phyloP scores from a whole-genome alignment of 2,888 invertebrate species.

The Unio pictorum region DNA sequence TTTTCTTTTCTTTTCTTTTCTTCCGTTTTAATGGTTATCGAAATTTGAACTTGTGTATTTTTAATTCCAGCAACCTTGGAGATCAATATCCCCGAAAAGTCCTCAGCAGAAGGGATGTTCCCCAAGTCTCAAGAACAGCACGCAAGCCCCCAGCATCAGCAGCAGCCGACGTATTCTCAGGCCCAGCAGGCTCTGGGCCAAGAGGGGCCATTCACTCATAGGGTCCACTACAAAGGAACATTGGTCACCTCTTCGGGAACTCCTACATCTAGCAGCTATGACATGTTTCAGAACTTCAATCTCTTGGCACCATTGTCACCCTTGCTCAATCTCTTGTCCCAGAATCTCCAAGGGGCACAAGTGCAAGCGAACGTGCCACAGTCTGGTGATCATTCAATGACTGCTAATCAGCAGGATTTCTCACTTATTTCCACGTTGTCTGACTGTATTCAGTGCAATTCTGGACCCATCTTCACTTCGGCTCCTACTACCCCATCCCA shows the following conservation, averaged over 20 bases:
- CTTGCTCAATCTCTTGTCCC: constrained; percentile 62
- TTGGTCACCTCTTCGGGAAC: constrained; percentile 79
- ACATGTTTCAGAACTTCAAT: constrained; percentile 42
- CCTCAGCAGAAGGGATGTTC: constrained; percentile 34
- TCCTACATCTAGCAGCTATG: constrained; percentile 59
- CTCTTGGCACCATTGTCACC: constrained; percentile 65
- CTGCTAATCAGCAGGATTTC: constrained; percentile 11
- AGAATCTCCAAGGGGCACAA: constrained; percentile 48
- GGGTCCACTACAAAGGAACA: constrained; percentile 78
- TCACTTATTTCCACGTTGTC: constrained; percentile 30
- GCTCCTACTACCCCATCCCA: constrained; percentile 50
- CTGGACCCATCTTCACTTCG: constrained; percentile 38
- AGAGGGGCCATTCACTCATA: constrained; percentile 53
- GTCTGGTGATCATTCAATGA: constrained; percentile 4
- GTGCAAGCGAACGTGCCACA: constrained; percentile 46
- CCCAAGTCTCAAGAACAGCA: constrained; percentile 30
- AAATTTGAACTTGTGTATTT: constrained; percentile 17
- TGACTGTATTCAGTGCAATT: constrained; percentile 25
- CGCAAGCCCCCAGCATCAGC: constrained; percentile 10
- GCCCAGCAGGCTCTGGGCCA: constrained; percentile 6
- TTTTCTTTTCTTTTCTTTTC: constrained; percentile 3
- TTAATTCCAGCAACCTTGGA: constrained; percentile 65
- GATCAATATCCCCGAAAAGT: constrained; percentile 63
- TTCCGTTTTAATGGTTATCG: not conserved
- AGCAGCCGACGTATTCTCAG: constrained; percentile 8